Percentiles rank a stretch among this genome's conserved stretches.
Conservation (phyloP, 2,888 invertebrate species). For the Drosophila affinis region DNA sequence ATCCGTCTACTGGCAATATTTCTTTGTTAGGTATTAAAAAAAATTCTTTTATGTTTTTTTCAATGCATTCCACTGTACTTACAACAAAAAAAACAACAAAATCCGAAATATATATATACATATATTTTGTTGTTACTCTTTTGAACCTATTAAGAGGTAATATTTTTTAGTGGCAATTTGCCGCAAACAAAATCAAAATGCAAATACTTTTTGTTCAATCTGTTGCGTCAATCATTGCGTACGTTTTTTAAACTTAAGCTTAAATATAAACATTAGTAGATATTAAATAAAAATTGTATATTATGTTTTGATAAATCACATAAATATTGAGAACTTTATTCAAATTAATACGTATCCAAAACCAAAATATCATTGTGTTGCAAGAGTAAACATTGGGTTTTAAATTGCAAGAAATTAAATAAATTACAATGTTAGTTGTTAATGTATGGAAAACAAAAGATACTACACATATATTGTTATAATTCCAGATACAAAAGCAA, state of each 20-base stretch:
- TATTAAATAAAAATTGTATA: constrained; percentile 51
- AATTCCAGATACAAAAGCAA: constrained; percentile 45
- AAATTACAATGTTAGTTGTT: constrained; percentile 63
- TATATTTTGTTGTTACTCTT: constrained; percentile 59
- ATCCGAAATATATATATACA: constrained; percentile 1
- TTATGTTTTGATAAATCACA: constrained; percentile 57
- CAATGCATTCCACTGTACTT: constrained; percentile 71
- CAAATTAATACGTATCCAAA: constrained; percentile 54
- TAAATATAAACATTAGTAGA: constrained; percentile 30
- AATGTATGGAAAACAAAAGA: constrained; percentile 57
- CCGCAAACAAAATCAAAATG: constrained; percentile 43
- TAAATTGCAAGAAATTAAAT: constrained; percentile 30
- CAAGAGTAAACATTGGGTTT: constrained; percentile 43
- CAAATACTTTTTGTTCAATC: constrained; percentile 33
- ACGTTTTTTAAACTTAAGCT: constrained; percentile 23
- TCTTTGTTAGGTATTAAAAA: constrained; percentile 62
- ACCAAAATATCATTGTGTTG: constrained; percentile 67
- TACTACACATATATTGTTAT: constrained; percentile 44
- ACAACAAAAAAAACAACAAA: constrained; percentile 30
- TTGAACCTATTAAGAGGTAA: constrained; percentile 23
- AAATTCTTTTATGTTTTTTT: constrained; percentile 48
- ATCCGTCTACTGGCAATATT: constrained; percentile 74
- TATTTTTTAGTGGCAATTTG: constrained; percentile 34
- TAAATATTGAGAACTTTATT: constrained; percentile 45
- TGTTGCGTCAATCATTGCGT: constrained; percentile 37